Evolutionary conservation across 2,888 invertebrate species (phyloP).

Genomic region (Cosmorhoe ocellata): DNA sequence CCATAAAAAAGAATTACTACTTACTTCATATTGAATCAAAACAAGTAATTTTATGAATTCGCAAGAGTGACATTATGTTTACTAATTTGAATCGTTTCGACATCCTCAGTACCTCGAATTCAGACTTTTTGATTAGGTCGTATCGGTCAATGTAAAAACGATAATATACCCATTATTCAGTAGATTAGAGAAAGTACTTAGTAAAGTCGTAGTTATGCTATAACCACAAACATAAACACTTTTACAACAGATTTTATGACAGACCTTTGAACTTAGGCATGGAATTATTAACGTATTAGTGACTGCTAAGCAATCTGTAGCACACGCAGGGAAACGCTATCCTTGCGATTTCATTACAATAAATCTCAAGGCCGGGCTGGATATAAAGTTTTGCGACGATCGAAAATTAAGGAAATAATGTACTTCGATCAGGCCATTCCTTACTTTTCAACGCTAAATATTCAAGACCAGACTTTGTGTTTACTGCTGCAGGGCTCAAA

Average conservation of each 20-base stretch:
- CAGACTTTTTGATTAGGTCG: no score
- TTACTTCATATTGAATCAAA: no score
- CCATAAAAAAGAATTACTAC: no score
- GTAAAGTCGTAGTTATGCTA: background rate
- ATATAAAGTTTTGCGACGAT: constrained; percentile 71
- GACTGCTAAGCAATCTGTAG: background rate
- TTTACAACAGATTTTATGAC: no score
- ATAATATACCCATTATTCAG: no score
- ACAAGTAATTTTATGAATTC: no score
- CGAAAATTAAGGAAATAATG: constrained; percentile 67
- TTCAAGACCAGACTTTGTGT: constrained; percentile 39
- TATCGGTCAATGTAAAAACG: no score
- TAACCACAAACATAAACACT: constrained; percentile 1
- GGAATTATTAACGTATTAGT: no score
- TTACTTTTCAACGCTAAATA: constrained; percentile 44
- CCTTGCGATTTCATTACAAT: constrained; percentile 72
- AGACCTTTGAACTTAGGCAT: no score
- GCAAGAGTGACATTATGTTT: no score
- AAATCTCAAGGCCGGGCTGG: constrained; percentile 62
- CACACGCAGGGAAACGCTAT: constrained; percentile 47
- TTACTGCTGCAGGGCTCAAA: constrained; percentile 35
- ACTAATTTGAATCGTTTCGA: no score
- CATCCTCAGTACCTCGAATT: no score
- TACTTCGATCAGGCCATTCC: constrained; percentile 59
- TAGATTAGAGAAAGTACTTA: background rate